Base-by-base conservation (phyloP, 2,888 invertebrate genomes). In the Danaus chrysippus region DNA sequence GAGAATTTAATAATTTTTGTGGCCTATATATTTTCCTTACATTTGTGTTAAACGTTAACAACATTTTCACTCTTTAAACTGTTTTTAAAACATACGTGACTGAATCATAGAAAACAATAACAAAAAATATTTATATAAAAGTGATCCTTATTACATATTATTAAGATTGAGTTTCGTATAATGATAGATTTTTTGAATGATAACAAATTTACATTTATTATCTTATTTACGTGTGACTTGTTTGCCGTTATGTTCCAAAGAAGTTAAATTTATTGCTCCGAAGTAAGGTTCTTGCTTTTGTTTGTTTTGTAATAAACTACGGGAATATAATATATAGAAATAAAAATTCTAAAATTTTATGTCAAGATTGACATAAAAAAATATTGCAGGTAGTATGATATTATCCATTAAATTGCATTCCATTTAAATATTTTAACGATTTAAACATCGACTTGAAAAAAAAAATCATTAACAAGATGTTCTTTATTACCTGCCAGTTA, bases 21-120 rank as follows among this genome's bases (percentile, higher is more conserved):
- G 76, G 79, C 9, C 10, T 15, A 17, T 81, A 78, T 76, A 76
- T 83, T 82, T 82, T 78, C 61, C 62, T 58, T 65, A 64, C 54
- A 61, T 17, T 43, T 54, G 49, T 49, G 60, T 59, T 15, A 23
- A 13, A 12, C 15, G 23, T 54, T 55, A 10, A n/a, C 44, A 13
- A 10, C n/a, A 11, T 17, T 49, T 49, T 49, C 17, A 17, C 17
- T 10, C 6, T 15, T 49, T 10, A 17, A 17, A 49, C 17, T 46
- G n/a, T n/a, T n/a, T 49, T 11, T 49, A 49, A 17, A 17, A 49
- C 15, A 13, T 17, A 49, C 17, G 49, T 17, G 17, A n/a, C 17
- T 17, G n/a, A 17, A 49, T 49, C 11, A 49, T n/a, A 49, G 13
- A 46, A 49, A 49, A 15, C 15, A 49, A 49, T 49, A 49, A 49